Base-by-base conservation (phyloP, 1,140 invertebrate species). In the Watersipora subatra region DNA sequence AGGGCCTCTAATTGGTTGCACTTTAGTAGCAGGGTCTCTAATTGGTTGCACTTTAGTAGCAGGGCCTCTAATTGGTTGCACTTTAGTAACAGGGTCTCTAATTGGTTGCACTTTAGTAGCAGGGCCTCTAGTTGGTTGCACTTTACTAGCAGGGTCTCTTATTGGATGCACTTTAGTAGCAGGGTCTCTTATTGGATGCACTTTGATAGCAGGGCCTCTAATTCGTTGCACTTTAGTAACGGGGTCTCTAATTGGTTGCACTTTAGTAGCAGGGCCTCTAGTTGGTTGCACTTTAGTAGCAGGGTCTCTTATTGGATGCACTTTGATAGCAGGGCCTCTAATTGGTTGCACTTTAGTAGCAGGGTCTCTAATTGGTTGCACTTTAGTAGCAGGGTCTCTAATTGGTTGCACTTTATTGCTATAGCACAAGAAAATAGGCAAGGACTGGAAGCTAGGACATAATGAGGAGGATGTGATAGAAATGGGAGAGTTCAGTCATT, bases 351-450 rank as follows among this genome's bases (percentile, higher is more conserved):
- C 7, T 46, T 46, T 46, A 12, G 7, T 46, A 46, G 7, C 34
- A 12, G 34, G n/a, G n/a, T 46, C n/a, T 12, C 7, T n/a, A 46
- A 12, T 46, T 46, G n/a, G n/a, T n/a, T 46, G 34, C 34, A 46
- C 7, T n/a, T n/a, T n/a, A n/a, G n/a, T n/a, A n/a, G n/a, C n/a
- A n/a, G n/a, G n/a, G n/a, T n/a, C 34, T 46, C 7, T 46, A 12
- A 46, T 46, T 46, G n/a, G 7, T n/a, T 7, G n/a, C 7, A 46
- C 7, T n/a, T 46, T 7, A 46, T 12, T 46, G 7, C n/a, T 46
- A n/a, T 64, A 82, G 81, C 93, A 97, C 73, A 96, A 96, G 75
- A 96, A 96, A 75, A 79, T 97, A 24, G 92, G 92, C 0, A 90
- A 92, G 67, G 88, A 90, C 24, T 84, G 58, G 89, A 89, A 66